Evolutionary conservation across 2,113 vertebrate genomes (phyloP), one percentile per base, ranked within the genome.

Genomic region (Rhinoderma darwinii): DNA sequence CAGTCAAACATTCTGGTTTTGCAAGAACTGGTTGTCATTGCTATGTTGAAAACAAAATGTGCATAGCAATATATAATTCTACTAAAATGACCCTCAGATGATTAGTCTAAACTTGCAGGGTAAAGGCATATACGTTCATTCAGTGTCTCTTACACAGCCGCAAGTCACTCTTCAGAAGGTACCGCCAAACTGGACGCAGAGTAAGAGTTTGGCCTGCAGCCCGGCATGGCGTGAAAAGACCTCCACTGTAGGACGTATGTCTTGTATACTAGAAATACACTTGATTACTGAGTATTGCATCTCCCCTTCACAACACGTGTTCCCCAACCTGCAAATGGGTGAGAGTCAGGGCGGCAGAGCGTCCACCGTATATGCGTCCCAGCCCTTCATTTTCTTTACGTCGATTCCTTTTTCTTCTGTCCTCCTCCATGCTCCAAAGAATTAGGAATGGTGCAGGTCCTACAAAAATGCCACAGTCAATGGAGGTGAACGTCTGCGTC

Each of bases 1-100:
- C 63, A 63, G 70, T 74, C 86, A 87, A 87, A 87, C 86, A 87
- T 87, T 87, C 86, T 87, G 86, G 86, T 87, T 87, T 87, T 87
- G 86, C 86, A 87, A 59, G 79, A 87, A 87, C 17, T 70, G 68
- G 25, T 82, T 41, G 66, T 82, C 86, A 75, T 82, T 81, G 77
- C 85, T 82, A 87, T 87, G 86, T 87, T 56, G 56, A 63, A 51
- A 63, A 79, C 70, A 86, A 86, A 79, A 70, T 68, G 77, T 86
- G 85, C 50, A 56, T 81, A 81, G 84, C 84, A 70, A 70, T 35
- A 25, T 79, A 81, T n/a, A 70, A 35, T 44, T 82, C 30, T 82
- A 82, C 30, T 75, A 44, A 84, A 41, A 43, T 39, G 68, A 87
- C 80, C 78, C 61, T 82, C 50, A 5, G 54, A 75, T 61, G 74